Base-by-base conservation (phyloP, 2,797 vertebrate species). In the Gobio occitaniae region DNA sequence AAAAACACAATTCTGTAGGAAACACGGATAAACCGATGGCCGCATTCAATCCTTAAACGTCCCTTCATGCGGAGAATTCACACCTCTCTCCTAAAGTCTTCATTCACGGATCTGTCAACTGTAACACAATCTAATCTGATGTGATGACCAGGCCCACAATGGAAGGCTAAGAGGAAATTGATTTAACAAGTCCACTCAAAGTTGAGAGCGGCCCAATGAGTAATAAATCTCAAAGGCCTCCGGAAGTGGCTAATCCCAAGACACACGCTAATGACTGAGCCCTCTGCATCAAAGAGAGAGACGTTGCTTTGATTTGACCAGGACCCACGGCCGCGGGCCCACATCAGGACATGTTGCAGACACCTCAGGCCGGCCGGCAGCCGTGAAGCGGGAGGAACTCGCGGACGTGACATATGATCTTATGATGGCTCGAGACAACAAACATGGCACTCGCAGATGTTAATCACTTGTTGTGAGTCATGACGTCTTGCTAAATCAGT, bases 391-490 rank as follows among this genome's bases (percentile, higher is more conserved):
- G 48, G 83, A 83, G 79, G 59, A 80, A 56, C 82, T 84, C 72
- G 19, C 83, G 80, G 78, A 78, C 78, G 83, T 84, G 90, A 92
- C 91, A 91, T 84, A 90, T 91, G 92, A 91, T 90, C 88, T 75
- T 87, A 78, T 84, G 65, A 70, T 70, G 83, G 36, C 7, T 77
- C 48, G 44, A 80, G 83, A 12, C 8, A 86, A 87, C 85, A 90
- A 94, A 89, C 90, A 88, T 87, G 90, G 61, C 52, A 68, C 36
- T 50, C 19, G 21, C 80, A 68, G 75, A 77, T 59, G 77, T 13
- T 76, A 85, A 29, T 36, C 11, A 61, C 61, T 4, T 80, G 12
- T 66, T 80, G 38, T 69, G n/a, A 74, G 89, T 89, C 84, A 91
- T 87, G 89, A 88, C 93, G 12, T 52, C 47, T 68, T 68, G 17